Conservation (phyloP, 2,113 vertebrate species). For the Spilogale gracilis region DNA sequence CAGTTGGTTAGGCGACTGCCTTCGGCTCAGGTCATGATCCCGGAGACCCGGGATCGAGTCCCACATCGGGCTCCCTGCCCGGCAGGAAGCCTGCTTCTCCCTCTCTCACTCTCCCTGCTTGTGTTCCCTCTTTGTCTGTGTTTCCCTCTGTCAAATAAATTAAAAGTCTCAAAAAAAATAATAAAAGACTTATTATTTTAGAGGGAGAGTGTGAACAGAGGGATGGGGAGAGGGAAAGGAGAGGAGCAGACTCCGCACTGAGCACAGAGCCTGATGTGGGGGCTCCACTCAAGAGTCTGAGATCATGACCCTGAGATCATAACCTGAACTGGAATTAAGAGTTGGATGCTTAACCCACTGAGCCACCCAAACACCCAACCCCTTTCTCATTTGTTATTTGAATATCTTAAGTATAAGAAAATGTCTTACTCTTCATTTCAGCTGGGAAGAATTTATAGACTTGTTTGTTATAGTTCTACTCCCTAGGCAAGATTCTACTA, state of each 20-base stretch:
- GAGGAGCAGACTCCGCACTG: background rate
- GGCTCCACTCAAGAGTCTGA: background rate
- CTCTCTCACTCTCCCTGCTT: too few relatives aligned
- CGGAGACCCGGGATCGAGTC: too few relatives aligned
- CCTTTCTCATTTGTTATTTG: background rate
- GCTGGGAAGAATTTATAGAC: constrained; percentile 27
- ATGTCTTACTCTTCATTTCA: background rate
- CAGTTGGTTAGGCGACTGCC: too few relatives aligned
- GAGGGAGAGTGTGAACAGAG: background rate
- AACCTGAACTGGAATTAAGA: background rate
- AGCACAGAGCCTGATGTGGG: background rate
- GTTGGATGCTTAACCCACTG: background rate
- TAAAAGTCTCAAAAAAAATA: too few relatives aligned
- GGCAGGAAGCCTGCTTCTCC: too few relatives aligned
- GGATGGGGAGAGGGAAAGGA: background rate
- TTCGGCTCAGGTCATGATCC: too few relatives aligned
- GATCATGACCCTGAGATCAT: background rate
- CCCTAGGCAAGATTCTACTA: background rate
- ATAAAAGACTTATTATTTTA: background rate
- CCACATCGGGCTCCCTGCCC: too few relatives aligned
- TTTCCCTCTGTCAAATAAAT: too few relatives aligned
- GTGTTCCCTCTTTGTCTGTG: too few relatives aligned
- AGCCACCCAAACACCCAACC: background rate
- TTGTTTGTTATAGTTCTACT: background rate
- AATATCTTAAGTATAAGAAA: constrained; percentile 24